These are phyloP conservation scores for Furcifer pardalis DNA, from an alignment of 2,797 vertebrate species.

Conservation along the genomic window DNA sequence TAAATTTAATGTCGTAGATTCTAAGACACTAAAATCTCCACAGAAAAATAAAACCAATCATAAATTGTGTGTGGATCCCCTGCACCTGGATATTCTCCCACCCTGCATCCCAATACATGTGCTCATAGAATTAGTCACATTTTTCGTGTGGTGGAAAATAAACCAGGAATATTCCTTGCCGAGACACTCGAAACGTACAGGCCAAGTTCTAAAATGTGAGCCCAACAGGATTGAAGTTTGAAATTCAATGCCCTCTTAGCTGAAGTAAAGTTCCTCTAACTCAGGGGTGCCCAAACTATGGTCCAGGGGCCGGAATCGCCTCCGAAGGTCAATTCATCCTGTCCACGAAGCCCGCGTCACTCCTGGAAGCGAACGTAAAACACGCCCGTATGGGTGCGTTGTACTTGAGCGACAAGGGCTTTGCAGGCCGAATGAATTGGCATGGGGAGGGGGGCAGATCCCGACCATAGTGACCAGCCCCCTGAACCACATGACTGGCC, in stretches of 20 bases:
- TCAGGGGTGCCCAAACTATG: too few relatives aligned
- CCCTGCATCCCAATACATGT: neutral
- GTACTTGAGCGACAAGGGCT: too few relatives aligned
- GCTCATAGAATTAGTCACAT: neutral
- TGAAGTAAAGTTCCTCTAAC: neutral
- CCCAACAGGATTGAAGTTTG: neutral
- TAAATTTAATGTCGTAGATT: conserved; percentile 10
- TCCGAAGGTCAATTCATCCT: too few relatives aligned
- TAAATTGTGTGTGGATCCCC: conserved; percentile 28
- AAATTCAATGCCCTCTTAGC: neutral
- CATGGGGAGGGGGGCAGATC: too few relatives aligned
- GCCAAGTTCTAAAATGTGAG: neutral
- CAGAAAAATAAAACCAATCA: conserved; percentile 40
- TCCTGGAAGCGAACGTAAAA: too few relatives aligned
- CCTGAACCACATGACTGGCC: too few relatives aligned
- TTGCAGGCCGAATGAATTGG: too few relatives aligned
- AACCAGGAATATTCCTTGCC: neutral
- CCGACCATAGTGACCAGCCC: too few relatives aligned
- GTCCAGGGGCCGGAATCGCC: too few relatives aligned
- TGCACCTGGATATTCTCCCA: neutral
- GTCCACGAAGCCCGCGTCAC: too few relatives aligned
- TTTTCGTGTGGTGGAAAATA: neutral
- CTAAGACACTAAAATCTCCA: conserved; percentile 48
- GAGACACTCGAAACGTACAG: neutral
- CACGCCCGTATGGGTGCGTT: too few relatives aligned